These are phyloP conservation scores for Drosophila rufa DNA, from an alignment of 1,140 invertebrate species.

Conservation along the genomic window DNA sequence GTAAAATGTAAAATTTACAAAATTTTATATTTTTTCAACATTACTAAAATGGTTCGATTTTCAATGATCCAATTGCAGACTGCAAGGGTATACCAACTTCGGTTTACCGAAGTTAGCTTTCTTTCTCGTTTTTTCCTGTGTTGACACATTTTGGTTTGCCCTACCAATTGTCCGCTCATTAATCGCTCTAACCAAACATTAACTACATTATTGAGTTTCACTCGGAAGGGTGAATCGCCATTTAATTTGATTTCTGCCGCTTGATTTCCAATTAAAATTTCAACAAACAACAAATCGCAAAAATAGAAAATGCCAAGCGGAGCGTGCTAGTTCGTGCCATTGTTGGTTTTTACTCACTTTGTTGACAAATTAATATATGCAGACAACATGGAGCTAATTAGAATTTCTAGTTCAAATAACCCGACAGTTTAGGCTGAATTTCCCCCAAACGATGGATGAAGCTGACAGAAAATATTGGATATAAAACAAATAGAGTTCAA, in stretches of 20 bases:
- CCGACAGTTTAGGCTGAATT: constrained; percentile 29
- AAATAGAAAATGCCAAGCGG: constrained; percentile 25
- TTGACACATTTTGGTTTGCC: constrained; percentile 58
- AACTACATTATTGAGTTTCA: constrained; percentile 52
- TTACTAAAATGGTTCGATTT: no score
- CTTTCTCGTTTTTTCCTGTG: constrained; percentile 36
- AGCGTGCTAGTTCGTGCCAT: constrained; percentile 30
- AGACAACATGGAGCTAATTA: constrained; percentile 59
- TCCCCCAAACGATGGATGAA: constrained; percentile 2
- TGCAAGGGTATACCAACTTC: no score
- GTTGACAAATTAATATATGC: constrained; percentile 54
- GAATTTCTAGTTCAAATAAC: constrained; percentile 54
- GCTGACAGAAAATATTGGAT: constrained; percentile 22
- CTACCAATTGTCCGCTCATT: constrained; percentile 59
- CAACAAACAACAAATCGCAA: constrained; percentile 57
- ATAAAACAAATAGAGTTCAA: constrained; percentile 21
- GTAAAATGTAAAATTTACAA: no score
- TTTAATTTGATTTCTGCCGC: constrained; percentile 65
- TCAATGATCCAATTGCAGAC: no score
- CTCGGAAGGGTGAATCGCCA: constrained; percentile 38
- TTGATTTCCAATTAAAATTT: constrained; percentile 68
- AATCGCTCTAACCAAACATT: constrained; percentile 56
- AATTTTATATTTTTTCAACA: no score
- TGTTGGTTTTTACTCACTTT: constrained; percentile 52
- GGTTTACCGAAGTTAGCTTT: no score